Conservation (phyloP, 2,113 vertebrate genomes). For the Trichomycterus rosablanca region DNA sequence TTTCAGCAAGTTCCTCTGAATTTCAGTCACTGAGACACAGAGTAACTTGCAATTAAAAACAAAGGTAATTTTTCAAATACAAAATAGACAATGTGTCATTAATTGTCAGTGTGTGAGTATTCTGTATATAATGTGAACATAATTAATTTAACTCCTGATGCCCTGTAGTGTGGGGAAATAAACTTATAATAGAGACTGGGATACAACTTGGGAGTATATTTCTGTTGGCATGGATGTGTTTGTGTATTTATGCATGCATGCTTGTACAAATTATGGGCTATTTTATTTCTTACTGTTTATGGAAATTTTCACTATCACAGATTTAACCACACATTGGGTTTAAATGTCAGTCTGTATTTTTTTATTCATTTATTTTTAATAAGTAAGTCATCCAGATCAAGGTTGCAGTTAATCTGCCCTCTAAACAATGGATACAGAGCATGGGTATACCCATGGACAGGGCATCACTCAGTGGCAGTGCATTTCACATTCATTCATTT, state of each 20-base stretch:
- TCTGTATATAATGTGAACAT: conserved; percentile 6
- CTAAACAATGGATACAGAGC: too few relatives aligned
- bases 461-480: too few relatives aligned
- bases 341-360: conserved; percentile 35
- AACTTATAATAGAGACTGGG: not conserved
- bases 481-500: too few relatives aligned
- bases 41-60: conserved; percentile 25
- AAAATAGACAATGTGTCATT: conserved; percentile 19
- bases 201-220: not conserved
- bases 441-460: too few relatives aligned
- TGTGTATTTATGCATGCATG: conserved; percentile 25
- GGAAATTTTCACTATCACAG: too few relatives aligned
- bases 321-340: conserved; percentile 15
- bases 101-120: too few relatives aligned
- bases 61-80: conserved; percentile 15
- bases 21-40: conserved; percentile 1
- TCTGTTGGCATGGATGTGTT: conserved; percentile 21
- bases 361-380: too few relatives aligned
- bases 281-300: too few relatives aligned
- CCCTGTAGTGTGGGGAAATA: not conserved
- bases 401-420: too few relatives aligned
- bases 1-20: conserved; percentile 7
- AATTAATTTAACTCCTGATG: conserved; percentile 31
- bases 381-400: too few relatives aligned
- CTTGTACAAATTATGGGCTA: too few relatives aligned